Evolutionary conservation across 2,797 vertebrate genomes (phyloP).

Genomic region (Lagocephalus sceleratus): DNA sequence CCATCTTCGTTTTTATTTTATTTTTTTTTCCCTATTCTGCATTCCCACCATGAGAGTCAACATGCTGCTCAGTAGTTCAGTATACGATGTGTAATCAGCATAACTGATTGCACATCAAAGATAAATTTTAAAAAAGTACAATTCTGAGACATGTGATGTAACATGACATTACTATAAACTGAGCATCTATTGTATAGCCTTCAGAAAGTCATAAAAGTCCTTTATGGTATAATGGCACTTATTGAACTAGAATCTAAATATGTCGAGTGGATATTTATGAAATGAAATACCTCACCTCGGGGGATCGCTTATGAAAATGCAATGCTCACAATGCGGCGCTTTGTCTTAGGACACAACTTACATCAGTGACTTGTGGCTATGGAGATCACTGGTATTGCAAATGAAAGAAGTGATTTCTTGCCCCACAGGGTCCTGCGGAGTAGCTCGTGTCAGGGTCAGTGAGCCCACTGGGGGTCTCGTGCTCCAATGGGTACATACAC

Average conservation of each 20-base stretch:
- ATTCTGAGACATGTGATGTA: too few relatives aligned
- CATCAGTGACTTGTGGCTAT: conserved; percentile 17
- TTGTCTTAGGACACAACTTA: conserved; percentile 13
- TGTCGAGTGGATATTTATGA: conserved; percentile 3
- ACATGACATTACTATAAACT: not conserved
- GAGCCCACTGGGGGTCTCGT: conserved; percentile 47
- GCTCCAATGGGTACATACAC: conserved; percentile 35
- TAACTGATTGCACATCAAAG: too few relatives aligned
- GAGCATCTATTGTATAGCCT: not conserved
- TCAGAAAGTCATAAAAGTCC: not conserved
- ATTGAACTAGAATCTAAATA: not conserved
- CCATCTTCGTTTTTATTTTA: too few relatives aligned
- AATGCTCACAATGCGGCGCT: conserved; percentile 18
- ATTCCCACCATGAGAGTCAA: too few relatives aligned
- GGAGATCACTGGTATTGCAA: conserved; percentile 4
- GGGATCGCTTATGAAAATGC: conserved; percentile 7
- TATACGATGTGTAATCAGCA: too few relatives aligned
- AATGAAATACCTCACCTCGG: not conserved
- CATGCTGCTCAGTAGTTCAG: too few relatives aligned
- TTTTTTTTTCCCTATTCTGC: too few relatives aligned
- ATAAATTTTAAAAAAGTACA: too few relatives aligned
- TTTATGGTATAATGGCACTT: not conserved
- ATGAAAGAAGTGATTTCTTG: conserved; percentile 21
- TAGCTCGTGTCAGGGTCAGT: conserved; percentile 50
- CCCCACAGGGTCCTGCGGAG: conserved; percentile 17